Percentiles rank a stretch among this genome's conserved stretches.
phyloP scores from a whole-genome alignment of 2,888 invertebrate species.

The Cyrtodaria siliqua region DNA sequence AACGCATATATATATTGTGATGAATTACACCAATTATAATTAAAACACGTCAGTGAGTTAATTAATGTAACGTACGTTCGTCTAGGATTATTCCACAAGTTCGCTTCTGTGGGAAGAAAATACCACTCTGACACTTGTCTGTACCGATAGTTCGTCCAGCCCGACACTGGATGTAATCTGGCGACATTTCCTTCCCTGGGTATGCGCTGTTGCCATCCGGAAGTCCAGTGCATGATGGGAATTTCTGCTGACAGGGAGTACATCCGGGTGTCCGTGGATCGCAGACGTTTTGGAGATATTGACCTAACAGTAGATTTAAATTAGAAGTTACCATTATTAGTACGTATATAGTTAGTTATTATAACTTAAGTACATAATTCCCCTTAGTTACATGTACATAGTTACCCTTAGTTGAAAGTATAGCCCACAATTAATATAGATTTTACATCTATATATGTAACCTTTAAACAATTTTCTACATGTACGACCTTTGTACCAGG shows the following conservation, averaged over 20 bases:
- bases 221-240: slow-evolving; percentile 63
- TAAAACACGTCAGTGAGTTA: no score
- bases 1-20: no score
- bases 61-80: slow-evolving; percentile 64
- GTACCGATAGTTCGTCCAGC: slow-evolving; percentile 58
- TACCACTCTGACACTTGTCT: slow-evolving; percentile 52
- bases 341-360: not conserved
- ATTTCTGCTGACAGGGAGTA: slow-evolving; percentile 59
- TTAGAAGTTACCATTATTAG: not conserved
- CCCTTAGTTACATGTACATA: no score
- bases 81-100: slow-evolving; percentile 62
- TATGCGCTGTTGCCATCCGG: slow-evolving; percentile 64
- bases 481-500: no score
- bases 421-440: no score
- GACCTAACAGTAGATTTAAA: no score
- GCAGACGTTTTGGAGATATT: slow-evolving; percentile 69
- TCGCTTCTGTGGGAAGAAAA: slow-evolving; percentile 62
- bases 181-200: slow-evolving; percentile 56
- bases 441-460: no score
- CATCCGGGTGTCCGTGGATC: slow-evolving; percentile 59
- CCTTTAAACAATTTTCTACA: no score
- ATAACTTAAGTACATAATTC: no score
- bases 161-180: slow-evolving; percentile 62
- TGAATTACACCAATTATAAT: no score
- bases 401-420: no score